A percentile compares a stretch with the other conserved stretches of the same genome.
Evolutionary conservation across 2,888 invertebrate species (phyloP).

Genomic region (Gymnocheta viridis): DNA sequence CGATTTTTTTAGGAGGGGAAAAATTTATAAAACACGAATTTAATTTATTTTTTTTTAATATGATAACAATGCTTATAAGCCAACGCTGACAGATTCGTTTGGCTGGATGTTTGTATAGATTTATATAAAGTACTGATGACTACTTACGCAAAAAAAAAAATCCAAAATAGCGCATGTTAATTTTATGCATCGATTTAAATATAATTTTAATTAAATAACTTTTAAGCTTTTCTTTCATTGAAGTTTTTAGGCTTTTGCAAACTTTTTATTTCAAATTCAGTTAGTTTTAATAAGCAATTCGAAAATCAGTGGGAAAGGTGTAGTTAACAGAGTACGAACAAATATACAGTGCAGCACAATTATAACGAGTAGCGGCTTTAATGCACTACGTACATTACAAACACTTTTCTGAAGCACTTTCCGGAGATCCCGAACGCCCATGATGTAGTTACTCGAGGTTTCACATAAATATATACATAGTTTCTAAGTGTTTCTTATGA

Average conservation of each 20-base stretch:
- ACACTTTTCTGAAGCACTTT: no score
- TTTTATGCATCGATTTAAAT: neutral
- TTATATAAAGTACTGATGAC: neutral
- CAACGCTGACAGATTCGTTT: neutral
- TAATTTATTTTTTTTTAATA: neutral
- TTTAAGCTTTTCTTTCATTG: neutral
- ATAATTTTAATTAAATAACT: neutral
- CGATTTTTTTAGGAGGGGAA: neutral
- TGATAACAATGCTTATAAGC: neutral
- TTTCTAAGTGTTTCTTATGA: no score
- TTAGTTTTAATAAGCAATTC: neutral
- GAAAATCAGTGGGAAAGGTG: neutral
- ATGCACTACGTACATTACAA: no score
- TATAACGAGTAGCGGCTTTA: no score
- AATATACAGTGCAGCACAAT: no score
- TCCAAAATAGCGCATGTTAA: neutral
- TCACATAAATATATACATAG: no score
- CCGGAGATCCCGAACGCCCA: no score
- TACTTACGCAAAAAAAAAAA: neutral
- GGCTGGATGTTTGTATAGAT: neutral
- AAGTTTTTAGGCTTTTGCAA: neutral
- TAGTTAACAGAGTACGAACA: no score
- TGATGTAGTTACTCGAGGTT: no score
- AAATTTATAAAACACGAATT: slow-evolving; percentile 8
- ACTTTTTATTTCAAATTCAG: neutral